Evolutionary conservation across 2,888 invertebrate genomes (phyloP), one percentile per base, ranked within the genome.

Genomic region (Scaptodrosophila latifasciaeformis): DNA sequence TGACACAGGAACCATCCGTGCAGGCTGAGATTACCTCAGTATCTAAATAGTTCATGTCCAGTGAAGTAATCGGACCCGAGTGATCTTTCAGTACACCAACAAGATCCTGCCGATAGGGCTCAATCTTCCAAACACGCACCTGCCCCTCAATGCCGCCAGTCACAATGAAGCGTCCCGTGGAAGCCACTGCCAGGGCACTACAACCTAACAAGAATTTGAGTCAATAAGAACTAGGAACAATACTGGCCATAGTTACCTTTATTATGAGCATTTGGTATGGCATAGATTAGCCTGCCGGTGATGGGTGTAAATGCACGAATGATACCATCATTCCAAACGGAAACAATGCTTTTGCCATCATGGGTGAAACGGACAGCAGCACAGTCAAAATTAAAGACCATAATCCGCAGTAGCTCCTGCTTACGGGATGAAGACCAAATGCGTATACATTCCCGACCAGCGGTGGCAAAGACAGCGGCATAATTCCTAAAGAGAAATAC

Each of bases 111-210:
- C 89, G 87, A 54, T 88, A 87, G 0, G 92, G 90, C 53, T 89
- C 90, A 42, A 95, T 89, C 65, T 91, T 90, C 95, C 95, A 96
- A 1, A 95, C 88, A 12, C 95, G 89, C 3, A 95, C 93, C 88
- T 96, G 95, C n/a, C 96, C 97, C 82, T 96, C 96, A 60, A 94
- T 93, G 2, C 96, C 97, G 1, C 97, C 97, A 42, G 94, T 96
- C 42, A 97, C 90, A 47, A 97, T 88, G 18, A 90, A 89, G 12
- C 87, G 87, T 1, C 93, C 93, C 69, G 92, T 90, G 2, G 88
- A 88, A 0, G 94, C 92, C 64, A 92, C 89, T 18, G 92, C 91
- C 31, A 97, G 85, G 0, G 96, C 94, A 0, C 96, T 95, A 47
- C 86, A 86, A 5, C 86, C 86, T 86, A 9, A 40, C 44, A 12